These are phyloP conservation scores for Albula goreensis DNA, from an alignment of 2,113 vertebrate genomes.

Conservation along the genomic window DNA sequence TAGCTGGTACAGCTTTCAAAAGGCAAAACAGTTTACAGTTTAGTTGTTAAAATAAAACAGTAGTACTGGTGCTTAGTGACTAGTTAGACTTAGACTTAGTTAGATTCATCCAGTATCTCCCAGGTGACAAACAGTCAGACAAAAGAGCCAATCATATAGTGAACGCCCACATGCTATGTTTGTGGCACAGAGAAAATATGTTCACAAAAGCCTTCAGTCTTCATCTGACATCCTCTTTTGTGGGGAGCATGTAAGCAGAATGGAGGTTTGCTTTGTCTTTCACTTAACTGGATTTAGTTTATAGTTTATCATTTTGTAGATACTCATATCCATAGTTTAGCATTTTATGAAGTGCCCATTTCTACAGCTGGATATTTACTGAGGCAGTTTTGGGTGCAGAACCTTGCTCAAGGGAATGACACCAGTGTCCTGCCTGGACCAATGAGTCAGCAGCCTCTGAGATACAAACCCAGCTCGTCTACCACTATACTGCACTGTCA, in stretches of 20 bases:
- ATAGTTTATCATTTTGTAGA: too few species aligned
- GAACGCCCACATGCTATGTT: background rate
- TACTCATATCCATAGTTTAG: too few species aligned
- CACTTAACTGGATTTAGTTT: background rate
- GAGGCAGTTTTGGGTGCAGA: too few species aligned
- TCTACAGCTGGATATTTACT: too few species aligned
- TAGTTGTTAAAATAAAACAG: background rate
- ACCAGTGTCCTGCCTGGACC: too few species aligned
- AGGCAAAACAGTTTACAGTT: background rate
- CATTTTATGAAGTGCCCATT: too few species aligned
- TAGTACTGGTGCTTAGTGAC: background rate
- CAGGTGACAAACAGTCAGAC: background rate
- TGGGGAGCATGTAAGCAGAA: background rate
- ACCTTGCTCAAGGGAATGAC: too few species aligned
- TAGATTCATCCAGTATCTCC: background rate
- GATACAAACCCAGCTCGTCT: too few species aligned
- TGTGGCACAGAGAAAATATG: background rate
- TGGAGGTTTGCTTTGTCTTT: background rate
- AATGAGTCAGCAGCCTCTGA: too few species aligned
- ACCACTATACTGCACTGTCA: too few species aligned
- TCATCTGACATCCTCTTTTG: background rate
- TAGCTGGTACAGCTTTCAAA: background rate
- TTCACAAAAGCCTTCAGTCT: background rate
- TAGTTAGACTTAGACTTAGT: background rate
- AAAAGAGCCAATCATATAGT: background rate